Base-by-base conservation (phyloP, 2,113 vertebrate genomes). In the Gasterosteus aculeatus region DNA sequence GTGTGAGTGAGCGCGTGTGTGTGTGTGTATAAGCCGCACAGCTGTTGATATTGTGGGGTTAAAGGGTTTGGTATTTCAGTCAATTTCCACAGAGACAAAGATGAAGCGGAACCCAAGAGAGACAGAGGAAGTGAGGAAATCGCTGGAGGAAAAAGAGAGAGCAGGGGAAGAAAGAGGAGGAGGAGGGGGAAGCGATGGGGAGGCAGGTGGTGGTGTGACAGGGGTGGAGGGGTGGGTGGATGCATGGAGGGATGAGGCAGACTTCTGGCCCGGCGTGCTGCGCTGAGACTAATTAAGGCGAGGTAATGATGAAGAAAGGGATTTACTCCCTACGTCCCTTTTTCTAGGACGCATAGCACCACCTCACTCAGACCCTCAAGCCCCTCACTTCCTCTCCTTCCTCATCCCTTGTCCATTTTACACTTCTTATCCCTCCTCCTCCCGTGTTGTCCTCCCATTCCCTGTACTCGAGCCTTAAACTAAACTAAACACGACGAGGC, bases 241-340 rank as follows among this genome's bases (percentile, higher is more conserved):
- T 39, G 79, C 85, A 77, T 80, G 87, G 83, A 80, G 81, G 77
- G 79, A 85, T 75, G 84, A 87, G 83, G 86, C 71, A 78, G 87
- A 91, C 83, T 86, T 84, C 85, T 91, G 90, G 90, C 87, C 82
- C 74, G 69, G 89, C 69, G 49, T 88, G 92, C 87, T 90, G 92
- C 93, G 93, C 91, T 92, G 94, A 94, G 94, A 95, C 94, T 95
- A 93, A 94, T 95, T 94, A 95, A 93, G 89, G 88, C 87, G 89
- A 93, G 90, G 92, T 92, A 93, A 94, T 94, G 92, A 94, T 94
- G 92, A 92, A 93, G 92, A 93, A 94, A 94, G 92, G 92, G 93
- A 93, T 94, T 94, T 94, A 90, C 90, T 90, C 88, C 87, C 88
- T 89, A 88, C 88, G 84, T 90, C 82, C 76, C 80, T 82, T 75